A percentile compares a stretch with the other conserved stretches of the same genome.
These are phyloP conservation scores for Chymomyza fuscimana DNA, from an alignment of 2,888 invertebrate species.

Conservation along the genomic window DNA sequence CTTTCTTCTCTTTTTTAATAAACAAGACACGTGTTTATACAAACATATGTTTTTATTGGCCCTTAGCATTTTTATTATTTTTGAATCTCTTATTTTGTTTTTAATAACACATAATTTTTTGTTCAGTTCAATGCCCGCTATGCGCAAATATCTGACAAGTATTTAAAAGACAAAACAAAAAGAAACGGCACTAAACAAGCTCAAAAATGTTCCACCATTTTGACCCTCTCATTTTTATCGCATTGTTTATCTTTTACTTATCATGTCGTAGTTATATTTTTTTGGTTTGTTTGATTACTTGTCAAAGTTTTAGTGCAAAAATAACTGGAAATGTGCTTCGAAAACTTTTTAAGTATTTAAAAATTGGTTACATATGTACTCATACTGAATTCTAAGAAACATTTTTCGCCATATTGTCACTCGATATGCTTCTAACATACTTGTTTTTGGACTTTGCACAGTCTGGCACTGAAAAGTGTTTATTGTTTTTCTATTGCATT, in stretches of 20 bases:
- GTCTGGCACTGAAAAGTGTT: neutral
- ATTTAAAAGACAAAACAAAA: neutral
- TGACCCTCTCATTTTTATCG: neutral
- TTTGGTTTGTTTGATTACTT: neutral
- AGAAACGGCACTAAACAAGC: neutral
- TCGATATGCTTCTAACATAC: neutral
- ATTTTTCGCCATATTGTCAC: neutral
- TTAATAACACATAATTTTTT: neutral
- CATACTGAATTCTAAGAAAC: neutral
- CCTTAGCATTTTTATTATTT: neutral
- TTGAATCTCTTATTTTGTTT: neutral
- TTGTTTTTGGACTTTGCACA: neutral
- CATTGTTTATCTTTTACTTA: neutral
- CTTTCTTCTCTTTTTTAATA: slow-evolving; percentile 24
- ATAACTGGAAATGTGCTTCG: too few relatives aligned
- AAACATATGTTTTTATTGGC: slow-evolving; percentile 12
- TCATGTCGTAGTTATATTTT: neutral
- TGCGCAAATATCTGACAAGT: neutral
- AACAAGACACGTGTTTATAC: slow-evolving; percentile 39
- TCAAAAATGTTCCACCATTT: neutral
- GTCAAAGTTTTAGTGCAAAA: neutral
- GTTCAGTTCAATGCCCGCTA: slow-evolving; percentile 11
- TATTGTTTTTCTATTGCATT: neutral
- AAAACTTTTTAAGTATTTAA: neutral
- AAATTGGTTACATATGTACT: neutral